A percentile compares a stretch with the other conserved stretches of the same genome.
phyloP scores from a whole-genome alignment of 1,140 invertebrate genomes.

The Zaprionus africanus region DNA sequence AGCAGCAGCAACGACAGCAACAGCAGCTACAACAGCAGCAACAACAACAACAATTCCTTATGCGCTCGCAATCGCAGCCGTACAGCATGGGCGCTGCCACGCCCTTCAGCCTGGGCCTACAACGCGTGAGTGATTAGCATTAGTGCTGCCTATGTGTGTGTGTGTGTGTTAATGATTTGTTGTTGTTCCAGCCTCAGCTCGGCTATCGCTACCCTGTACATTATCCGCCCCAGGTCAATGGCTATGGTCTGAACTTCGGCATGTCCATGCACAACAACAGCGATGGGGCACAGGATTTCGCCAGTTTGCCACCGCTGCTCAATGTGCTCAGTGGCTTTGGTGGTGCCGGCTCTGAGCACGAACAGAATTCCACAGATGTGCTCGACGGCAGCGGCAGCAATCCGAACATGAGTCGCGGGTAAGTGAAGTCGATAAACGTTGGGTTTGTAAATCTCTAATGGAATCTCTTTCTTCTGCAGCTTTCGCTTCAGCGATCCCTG shows the following conservation, averaged over 20 bases:
- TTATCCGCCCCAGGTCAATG: constrained; percentile 60
- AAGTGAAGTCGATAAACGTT: neutral
- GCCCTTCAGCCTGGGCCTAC: constrained; percentile 79
- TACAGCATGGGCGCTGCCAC: constrained; percentile 55
- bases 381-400: constrained; percentile 78
- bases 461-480: constrained; percentile 33
- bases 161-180: constrained; percentile 10
- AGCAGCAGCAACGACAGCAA: constrained; percentile 39
- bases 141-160: constrained; percentile 3
- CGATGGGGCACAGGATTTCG: constrained; percentile 77
- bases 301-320: constrained; percentile 77
- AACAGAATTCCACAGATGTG: constrained; percentile 80
- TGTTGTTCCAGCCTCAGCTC: constrained; percentile 33
- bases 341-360: constrained; percentile 62
- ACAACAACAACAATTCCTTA: constrained; percentile 64
- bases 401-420: constrained; percentile 77
- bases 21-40: constrained; percentile 51
- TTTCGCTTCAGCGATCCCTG: constrained; percentile 84
- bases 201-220: constrained; percentile 78
- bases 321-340: constrained; percentile 69
- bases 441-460: neutral
- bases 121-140: constrained; percentile 71
- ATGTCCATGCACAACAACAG: constrained; percentile 44
- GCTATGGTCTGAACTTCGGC: constrained; percentile 55
- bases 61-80: constrained; percentile 60